phyloP scores from a whole-genome alignment of 2,113 vertebrate species.

The Tragulus kanchil region DNA sequence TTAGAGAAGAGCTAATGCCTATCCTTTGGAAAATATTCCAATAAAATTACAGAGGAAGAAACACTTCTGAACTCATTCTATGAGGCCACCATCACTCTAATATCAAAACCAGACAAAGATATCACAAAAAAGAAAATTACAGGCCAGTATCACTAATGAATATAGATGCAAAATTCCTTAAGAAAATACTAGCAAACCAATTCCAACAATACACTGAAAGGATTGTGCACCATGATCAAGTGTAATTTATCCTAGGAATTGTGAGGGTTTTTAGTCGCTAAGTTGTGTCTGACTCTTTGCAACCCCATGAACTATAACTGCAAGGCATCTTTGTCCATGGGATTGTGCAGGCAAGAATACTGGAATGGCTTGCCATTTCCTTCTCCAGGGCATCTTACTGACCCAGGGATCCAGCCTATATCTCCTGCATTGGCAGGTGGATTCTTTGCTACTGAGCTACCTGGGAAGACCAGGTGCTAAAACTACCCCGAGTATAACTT shows the following conservation, averaged over 20 bases:
- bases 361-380: no score
- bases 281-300: no score
- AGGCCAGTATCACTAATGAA: background rate
- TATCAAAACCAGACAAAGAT: background rate
- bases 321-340: no score
- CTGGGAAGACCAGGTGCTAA: no score
- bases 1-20: background rate
- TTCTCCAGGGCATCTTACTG: no score
- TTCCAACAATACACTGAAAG: background rate
- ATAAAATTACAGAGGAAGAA: background rate
- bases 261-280: background rate
- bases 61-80: background rate
- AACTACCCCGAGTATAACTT: slow-evolving; percentile 48
- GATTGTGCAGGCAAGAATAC: no score
- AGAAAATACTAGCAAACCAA: background rate
- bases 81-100: background rate
- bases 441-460: no score
- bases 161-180: background rate
- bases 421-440: no score
- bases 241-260: background rate
- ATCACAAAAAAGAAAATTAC: background rate
- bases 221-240: background rate
- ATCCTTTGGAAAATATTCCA: background rate
- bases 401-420: no score
- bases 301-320: no score